Percentiles rank a stretch among this genome's conserved stretches.
Evolutionary conservation across 2,888 invertebrate species (phyloP).

Genomic region (Branchellion lobata): DNA sequence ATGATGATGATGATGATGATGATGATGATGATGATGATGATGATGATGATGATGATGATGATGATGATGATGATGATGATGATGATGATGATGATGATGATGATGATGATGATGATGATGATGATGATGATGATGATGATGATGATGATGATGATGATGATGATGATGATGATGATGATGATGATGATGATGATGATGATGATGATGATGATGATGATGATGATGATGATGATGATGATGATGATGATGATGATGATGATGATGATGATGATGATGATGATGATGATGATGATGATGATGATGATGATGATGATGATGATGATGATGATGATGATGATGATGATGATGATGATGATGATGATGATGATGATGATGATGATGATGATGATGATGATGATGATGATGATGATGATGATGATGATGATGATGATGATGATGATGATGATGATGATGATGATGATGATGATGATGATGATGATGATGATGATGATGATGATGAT

Average conservation of each 20-base stretch:
- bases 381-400: conserved; percentile 41
- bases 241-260: conserved; percentile 35
- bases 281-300: conserved; percentile 23
- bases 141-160: conserved; percentile 41
- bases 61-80: conserved; percentile 35
- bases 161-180: conserved; percentile 36
- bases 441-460: conserved; percentile 39
- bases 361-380: conserved; percentile 39
- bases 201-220: conserved; percentile 21
- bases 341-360: conserved; percentile 28
- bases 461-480: conserved; percentile 23
- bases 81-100: conserved; percentile 38
- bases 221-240: conserved; percentile 26
- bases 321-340: conserved; percentile 38
- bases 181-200: conserved; percentile 36
- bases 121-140: conserved; percentile 38
- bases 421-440: conserved; percentile 32
- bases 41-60: conserved; percentile 30
- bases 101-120: conserved; percentile 41
- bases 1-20: conserved; percentile 41
- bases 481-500: conserved; percentile 37
- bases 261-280: conserved; percentile 3
- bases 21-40: conserved; percentile 30
- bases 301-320: conserved; percentile 29
- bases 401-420: conserved; percentile 5